Evolutionary conservation across 2,113 vertebrate genomes (phyloP).

Genomic region (Ciconia maguari): DNA sequence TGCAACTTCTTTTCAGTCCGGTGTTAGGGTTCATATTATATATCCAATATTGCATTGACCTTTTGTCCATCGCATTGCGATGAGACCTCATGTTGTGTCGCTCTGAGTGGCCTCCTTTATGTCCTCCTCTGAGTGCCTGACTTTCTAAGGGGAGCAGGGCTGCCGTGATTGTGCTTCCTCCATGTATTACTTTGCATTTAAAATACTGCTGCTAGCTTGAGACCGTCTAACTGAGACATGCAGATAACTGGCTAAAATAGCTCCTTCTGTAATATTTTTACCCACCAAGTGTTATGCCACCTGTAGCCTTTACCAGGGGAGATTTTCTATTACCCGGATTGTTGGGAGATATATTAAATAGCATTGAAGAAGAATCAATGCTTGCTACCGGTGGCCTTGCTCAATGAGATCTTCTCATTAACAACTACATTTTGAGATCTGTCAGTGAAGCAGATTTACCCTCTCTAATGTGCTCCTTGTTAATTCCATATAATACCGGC

Average conservation of each 20-base stretch:
- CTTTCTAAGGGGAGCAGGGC: neutral
- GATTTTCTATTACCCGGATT: neutral
- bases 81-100: neutral
- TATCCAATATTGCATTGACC: neutral
- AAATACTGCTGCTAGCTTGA: neutral
- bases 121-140: neutral
- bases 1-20: neutral
- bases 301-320: neutral
- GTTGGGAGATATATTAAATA: neutral
- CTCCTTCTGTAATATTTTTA: neutral
- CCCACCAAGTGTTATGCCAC: neutral
- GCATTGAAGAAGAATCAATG: neutral
- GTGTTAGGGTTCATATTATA: neutral
- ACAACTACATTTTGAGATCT: constrained; percentile 52
- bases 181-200: neutral
- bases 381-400: neutral
- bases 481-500: constrained; percentile 60
- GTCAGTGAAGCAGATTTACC: constrained; percentile 60
- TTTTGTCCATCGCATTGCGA: neutral
- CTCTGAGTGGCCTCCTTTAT: neutral
- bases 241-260: neutral
- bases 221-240: neutral
- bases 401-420: constrained; percentile 51
- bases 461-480: constrained; percentile 45
- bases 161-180: neutral